These are phyloP conservation scores for Lontra canadensis DNA, from an alignment of 2,113 vertebrate genomes.

Conservation along the genomic window DNA sequence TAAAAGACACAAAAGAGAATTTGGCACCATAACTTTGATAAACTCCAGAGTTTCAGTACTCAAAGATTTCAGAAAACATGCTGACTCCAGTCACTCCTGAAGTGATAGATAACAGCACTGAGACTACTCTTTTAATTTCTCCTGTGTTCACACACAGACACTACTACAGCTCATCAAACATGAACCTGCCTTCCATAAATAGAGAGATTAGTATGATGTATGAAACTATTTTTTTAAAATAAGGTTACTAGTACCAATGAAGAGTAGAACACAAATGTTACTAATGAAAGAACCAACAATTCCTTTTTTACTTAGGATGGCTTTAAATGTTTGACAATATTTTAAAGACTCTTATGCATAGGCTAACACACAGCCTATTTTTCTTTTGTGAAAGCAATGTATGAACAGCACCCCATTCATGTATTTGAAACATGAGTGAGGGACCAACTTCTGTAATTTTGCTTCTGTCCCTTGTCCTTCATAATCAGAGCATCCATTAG, in stretches of 20 bases:
- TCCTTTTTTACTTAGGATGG: background rate
- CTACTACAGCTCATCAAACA: background rate
- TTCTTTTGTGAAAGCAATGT: constrained; percentile 86
- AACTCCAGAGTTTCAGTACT: background rate
- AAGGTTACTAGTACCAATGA: constrained; percentile 27
- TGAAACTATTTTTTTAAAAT: background rate
- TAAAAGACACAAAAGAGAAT: constrained; percentile 41
- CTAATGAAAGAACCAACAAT: background rate
- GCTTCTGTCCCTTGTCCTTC: background rate
- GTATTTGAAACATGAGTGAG: background rate
- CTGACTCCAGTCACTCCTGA: background rate
- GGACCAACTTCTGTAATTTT: background rate
- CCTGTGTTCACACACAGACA: background rate
- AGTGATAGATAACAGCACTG: background rate
- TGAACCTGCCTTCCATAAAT: background rate
- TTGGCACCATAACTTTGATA: background rate
- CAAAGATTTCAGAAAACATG: constrained; percentile 31
- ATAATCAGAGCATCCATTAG: background rate
- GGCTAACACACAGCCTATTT: background rate
- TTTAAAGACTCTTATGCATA: background rate
- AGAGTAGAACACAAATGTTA: constrained; percentile 19
- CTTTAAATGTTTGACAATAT: background rate
- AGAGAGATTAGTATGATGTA: constrained; percentile 1
- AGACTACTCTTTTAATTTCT: background rate
- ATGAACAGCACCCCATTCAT: constrained; percentile 85